phyloP scores from a whole-genome alignment of 2,888 invertebrate species.

The Acleris literana region DNA sequence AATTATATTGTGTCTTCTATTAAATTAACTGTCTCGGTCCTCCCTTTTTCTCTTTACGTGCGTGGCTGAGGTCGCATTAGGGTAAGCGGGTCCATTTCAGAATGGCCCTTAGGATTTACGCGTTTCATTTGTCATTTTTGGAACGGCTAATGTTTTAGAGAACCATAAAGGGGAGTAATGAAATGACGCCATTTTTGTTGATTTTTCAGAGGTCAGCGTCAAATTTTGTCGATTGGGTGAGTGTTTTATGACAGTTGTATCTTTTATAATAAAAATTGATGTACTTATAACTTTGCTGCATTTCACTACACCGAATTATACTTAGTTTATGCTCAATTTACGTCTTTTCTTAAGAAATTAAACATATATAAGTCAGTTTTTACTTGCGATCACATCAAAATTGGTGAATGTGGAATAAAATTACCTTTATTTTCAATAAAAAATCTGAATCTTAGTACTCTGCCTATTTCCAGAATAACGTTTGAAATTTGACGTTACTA shows the following conservation, averaged over 20 bases:
- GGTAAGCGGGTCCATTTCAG: conserved; percentile 21
- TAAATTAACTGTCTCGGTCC: conserved; percentile 57
- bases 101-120: conserved; percentile 29
- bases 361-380: too few species aligned
- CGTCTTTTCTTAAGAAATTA: too few species aligned
- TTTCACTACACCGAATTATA: too few species aligned
- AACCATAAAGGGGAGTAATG: conserved; percentile 28
- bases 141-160: conserved; percentile 33
- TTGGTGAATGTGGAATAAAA: too few species aligned
- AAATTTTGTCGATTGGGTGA: conserved; percentile 7
- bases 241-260: too few species aligned
- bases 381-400: too few species aligned
- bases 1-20: conserved; percentile 67
- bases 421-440: too few species aligned
- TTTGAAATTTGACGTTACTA: too few species aligned
- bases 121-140: conserved; percentile 35
- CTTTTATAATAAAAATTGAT: background rate
- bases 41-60: conserved; percentile 38
- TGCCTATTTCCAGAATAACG: too few species aligned
- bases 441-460: too few species aligned
- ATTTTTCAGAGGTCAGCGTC: conserved; percentile 6
- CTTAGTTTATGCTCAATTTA: too few species aligned
- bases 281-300: background rate
- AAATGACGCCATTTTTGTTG: conserved; percentile 30
- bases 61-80: conserved; percentile 25